Base-by-base conservation (phyloP, 2,113 vertebrate genomes). In the Heterotilapia buettikoferi region DNA sequence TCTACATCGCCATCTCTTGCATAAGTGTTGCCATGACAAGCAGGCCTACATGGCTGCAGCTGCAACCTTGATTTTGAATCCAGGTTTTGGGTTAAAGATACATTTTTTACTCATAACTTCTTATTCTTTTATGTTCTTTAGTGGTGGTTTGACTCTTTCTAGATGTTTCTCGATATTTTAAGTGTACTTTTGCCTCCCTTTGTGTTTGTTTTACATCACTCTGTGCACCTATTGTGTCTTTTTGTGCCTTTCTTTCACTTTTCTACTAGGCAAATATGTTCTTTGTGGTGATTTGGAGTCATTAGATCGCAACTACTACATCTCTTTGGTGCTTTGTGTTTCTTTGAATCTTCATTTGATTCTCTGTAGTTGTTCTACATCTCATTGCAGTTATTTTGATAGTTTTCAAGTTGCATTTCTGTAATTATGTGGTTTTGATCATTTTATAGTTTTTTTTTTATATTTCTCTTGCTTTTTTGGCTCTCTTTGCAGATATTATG, bases 1-100 rank as follows among this genome's bases (percentile, higher is more conserved):
- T 83, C 84, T 13, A n/a, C 43, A 53, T 81, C 21, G 84, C 84
- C 89, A 85, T 79, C 94, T 92, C 13, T 54, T 90, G 92, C 88
- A 84, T 56, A 19, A 9, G 21, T 1, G 3, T 6, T 2, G 38
- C 9, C 24, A 56, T 14, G 10, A 4, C 29, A 52, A 38, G 36
- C 3, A 59, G 33, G 59, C 18, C 4, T 3, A 14, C 18, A 4
- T 13, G 4, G 8, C 38, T 54, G 66, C 79, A 71, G 61, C 73
- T 24, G 53, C 33, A 24, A 31, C 68, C 9, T 80, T 19, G 36
- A 83, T 38, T 76, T 78, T 19, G 10, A 78, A 78, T 33, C 6
- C 45, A 31, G 24, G 6, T 52, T 78, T 52, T 84, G 66, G 73
- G 24, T 31, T 78, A 50, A 78, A 31, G 43, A 31, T 50, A 47